Percentiles rank a stretch among this genome's conserved stretches.
Evolutionary conservation across 2,113 vertebrate species (phyloP).

Genomic region (Sturnus vulgaris): DNA sequence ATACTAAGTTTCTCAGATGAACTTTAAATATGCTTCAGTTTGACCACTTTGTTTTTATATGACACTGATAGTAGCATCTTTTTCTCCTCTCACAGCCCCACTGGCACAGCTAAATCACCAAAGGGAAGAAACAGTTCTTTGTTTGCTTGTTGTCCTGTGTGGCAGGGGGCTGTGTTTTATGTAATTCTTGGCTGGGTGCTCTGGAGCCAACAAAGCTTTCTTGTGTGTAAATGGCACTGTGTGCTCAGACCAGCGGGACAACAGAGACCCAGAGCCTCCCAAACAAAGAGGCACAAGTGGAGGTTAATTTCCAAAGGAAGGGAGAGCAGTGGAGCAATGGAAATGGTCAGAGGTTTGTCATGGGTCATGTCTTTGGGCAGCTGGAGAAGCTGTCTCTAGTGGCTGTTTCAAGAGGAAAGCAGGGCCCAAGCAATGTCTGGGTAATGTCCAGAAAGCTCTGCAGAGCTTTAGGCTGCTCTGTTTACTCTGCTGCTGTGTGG

Average conservation of each 20-base stretch:
- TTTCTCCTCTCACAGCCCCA: neutral
- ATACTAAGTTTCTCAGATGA: neutral
- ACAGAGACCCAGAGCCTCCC: neutral
- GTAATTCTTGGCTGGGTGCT: constrained; percentile 62
- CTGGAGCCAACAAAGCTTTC: constrained; percentile 51
- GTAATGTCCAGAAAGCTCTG: neutral
- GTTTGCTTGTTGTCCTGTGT: constrained; percentile 12
- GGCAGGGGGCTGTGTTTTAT: constrained; percentile 49
- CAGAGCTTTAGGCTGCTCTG: neutral
- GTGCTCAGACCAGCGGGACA: neutral
- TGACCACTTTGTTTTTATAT: neutral
- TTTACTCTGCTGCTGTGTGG: neutral
- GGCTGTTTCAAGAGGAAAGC: neutral
- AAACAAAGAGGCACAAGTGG: neutral
- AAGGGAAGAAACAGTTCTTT: constrained; percentile 53
- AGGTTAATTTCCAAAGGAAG: neutral
- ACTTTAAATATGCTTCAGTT: neutral
- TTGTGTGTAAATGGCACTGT: constrained; percentile 12
- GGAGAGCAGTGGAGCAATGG: neutral
- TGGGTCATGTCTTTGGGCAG: neutral
- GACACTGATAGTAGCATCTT: constrained; percentile 17
- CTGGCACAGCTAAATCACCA: constrained; percentile 18
- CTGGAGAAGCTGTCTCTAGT: neutral
- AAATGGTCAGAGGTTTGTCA: neutral
- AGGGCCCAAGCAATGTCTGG: neutral